Base-by-base conservation (phyloP, 2,888 invertebrate genomes). In the Pristionchus maxplancki region DNA sequence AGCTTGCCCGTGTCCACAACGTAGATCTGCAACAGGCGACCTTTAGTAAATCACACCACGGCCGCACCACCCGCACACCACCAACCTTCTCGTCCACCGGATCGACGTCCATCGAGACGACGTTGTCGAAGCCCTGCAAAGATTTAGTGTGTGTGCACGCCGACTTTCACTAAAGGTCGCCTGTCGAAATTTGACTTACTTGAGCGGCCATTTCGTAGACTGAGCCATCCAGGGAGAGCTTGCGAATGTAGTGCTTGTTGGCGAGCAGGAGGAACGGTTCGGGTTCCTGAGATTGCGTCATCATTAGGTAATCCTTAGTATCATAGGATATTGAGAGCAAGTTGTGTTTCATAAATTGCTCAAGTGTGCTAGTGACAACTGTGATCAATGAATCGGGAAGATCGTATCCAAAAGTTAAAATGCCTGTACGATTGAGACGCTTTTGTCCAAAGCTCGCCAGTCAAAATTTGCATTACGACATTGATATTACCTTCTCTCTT, bases 221-320 rank as follows among this genome's bases (percentile, higher is more conserved):
- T 8, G 96, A 95, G 0, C 97, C 98, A 95, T 98, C 98, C 0
- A 97, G 96, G 0, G 98, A 97, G 96, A 99, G 97, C 94, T 98
- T 98, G 87, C 99, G 96, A 2, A 99, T 97, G 95, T 99, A 99
- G 95, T 99, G 99, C 94, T 98, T 98, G 95, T 99, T 99, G 24
- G 98, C 97, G 95, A 98, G 97, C 88, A 98, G 96, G 28, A 98
- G 95, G 97, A 97, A 98, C 0, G 98, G 97, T 50, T 96, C 95
- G 3, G 96, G 96, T 28, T 92, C 94, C 88, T 90, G 87, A 67
- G 82, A 37, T 74, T 20, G n/a, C 24, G 24, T 74, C 71, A 40
- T 40, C 9, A 74, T 3, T 74, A 3, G 3, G 31, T 24, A 28
- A 31, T 81, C n/a, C n/a, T n/a, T n/a, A n/a, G n/a, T n/a, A n/a